These are phyloP conservation scores for Sebastes reedi DNA, from an alignment of 2,797 vertebrate genomes.

Conservation along the genomic window DNA sequence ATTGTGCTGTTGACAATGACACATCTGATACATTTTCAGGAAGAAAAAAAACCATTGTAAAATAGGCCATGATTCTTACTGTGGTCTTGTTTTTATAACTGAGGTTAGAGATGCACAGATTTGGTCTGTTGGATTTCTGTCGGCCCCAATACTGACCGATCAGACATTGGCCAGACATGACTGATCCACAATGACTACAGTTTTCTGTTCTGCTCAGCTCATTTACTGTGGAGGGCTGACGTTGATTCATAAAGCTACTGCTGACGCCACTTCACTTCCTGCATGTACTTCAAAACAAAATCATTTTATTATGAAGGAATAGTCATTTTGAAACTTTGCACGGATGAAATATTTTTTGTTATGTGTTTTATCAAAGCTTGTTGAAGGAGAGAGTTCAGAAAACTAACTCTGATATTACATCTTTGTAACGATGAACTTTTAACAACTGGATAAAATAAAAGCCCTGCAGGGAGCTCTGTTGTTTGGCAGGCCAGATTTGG, in stretches of 20 bases:
- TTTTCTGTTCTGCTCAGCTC: not conserved
- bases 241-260: not conserved
- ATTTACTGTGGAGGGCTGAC: not conserved
- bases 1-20: not conserved
- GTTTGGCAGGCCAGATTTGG: not conserved
- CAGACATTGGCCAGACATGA: not conserved
- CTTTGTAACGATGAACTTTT: not conserved
- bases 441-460: not conserved
- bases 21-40: not conserved
- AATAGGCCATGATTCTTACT: not conserved
- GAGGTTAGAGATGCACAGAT: not conserved
- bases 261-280: not conserved
- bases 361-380: not conserved
- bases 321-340: not conserved
- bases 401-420: not conserved
- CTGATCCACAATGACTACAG: not conserved
- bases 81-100: not conserved
- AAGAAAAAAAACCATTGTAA: not conserved
- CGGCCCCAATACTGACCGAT: not conserved
- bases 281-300: not conserved
- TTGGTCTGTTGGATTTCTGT: too few species aligned
- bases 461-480: not conserved
- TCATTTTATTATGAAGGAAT: not conserved
- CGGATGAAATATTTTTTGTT: not conserved
- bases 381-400: not conserved